These are phyloP conservation scores for Megathymus violae DNA, from an alignment of 1,140 invertebrate species.

Conservation along the genomic window DNA sequence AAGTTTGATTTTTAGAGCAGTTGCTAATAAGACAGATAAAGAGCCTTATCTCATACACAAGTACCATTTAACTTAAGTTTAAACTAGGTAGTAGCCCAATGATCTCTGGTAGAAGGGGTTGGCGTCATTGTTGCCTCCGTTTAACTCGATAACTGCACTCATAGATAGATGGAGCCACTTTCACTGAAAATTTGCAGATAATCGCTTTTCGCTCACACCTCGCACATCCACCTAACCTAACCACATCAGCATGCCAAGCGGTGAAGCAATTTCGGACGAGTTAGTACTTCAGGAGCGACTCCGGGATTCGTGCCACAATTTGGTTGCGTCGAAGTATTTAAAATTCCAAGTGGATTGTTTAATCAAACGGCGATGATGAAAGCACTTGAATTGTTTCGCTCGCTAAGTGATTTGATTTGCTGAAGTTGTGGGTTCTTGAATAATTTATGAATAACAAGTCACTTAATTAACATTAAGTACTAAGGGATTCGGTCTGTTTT, in stretches of 20 bases:
- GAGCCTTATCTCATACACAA: no score
- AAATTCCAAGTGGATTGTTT: conserved; percentile 26
- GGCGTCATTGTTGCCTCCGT: no score
- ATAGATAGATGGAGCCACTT: not conserved
- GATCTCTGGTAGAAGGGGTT: no score
- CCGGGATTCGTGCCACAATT: conserved; percentile 38
- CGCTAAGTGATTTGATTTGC: conserved; percentile 12
- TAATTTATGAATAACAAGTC: conserved; percentile 7
- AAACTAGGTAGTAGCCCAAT: no score
- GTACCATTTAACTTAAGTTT: no score
- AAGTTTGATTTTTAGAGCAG: no score
- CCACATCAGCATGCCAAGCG: conserved; percentile 44
- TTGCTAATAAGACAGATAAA: no score
- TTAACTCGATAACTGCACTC: no score
- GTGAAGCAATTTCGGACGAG: conserved; percentile 46
- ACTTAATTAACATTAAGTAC: not conserved
- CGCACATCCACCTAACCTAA: not conserved
- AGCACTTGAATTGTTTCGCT: conserved; percentile 18
- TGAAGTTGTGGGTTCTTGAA: conserved; percentile 1
- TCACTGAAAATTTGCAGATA: no score
- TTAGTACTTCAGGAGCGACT: conserved; percentile 35
- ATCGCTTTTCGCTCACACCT: conserved; percentile 14
- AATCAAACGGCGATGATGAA: conserved; percentile 26
- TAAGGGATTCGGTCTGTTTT: no score
- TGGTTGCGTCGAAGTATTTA: conserved; percentile 18